A percentile compares a stretch with the other conserved stretches of the same genome.
Evolutionary conservation across 2,797 vertebrate species (phyloP).

Genomic region (Synanceia verrucosa): DNA sequence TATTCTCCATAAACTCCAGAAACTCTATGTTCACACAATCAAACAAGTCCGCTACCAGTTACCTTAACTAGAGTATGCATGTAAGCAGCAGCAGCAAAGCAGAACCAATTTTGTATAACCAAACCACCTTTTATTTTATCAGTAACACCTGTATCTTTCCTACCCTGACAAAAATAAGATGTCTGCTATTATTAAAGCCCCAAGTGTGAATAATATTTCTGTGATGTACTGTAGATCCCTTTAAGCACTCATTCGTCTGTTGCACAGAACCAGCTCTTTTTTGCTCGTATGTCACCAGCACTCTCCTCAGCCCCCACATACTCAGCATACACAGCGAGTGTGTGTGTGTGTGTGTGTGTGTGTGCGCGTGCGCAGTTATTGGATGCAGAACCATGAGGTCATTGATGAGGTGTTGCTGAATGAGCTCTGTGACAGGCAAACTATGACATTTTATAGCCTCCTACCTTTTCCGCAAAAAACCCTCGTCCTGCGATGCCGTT

Average conservation of each 20-base stretch:
- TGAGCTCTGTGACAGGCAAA: conserved; percentile 32
- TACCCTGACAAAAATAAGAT: neutral
- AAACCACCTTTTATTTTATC: too few species aligned
- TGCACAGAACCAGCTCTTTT: conserved; percentile 12
- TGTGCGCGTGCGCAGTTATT: conserved; percentile 4
- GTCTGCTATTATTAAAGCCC: neutral
- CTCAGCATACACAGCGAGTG: conserved; percentile 15
- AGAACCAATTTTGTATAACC: too few species aligned
- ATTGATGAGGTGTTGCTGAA: conserved; percentile 58
- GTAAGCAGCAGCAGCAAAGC: too few species aligned
- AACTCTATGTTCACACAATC: too few species aligned
- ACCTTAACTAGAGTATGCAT: too few species aligned
- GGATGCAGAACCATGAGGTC: conserved; percentile 52
- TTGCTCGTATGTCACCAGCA: conserved; percentile 12
- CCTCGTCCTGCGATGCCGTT: neutral
- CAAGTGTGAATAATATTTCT: neutral
- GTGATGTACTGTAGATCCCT: neutral
- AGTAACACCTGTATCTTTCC: too few species aligned
- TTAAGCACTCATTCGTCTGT: conserved; percentile 10
- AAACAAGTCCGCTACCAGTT: too few species aligned
- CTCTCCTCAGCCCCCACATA: conserved; percentile 13
- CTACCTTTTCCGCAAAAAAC: conserved; percentile 23
- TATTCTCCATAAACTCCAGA: too few species aligned
- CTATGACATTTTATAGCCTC: conserved; percentile 49
- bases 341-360: conserved; percentile 15